Evolutionary conservation across 2,888 invertebrate genomes (phyloP).

Genomic region (Brenthis daphne): DNA sequence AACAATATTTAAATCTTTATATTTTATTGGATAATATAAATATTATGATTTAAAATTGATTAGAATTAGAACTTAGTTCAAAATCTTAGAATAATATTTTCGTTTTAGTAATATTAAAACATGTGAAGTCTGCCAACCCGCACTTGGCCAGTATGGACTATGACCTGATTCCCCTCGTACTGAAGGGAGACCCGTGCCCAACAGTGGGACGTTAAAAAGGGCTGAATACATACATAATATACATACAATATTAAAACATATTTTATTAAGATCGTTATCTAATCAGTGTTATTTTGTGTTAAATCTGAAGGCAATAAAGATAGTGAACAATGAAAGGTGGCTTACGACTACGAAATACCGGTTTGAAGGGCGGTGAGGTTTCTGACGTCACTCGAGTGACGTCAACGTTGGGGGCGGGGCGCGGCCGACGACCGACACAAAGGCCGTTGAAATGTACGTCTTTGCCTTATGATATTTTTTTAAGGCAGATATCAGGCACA

Average conservation of each 20-base stretch:
- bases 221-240: too few species aligned
- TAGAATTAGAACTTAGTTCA: too few species aligned
- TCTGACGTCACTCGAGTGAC: slow-evolving; percentile 74
- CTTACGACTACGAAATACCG: slow-evolving; percentile 47
- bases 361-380: slow-evolving; percentile 51
- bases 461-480: slow-evolving; percentile 17
- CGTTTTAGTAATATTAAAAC: background rate
- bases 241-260: background rate
- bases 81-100: too few species aligned
- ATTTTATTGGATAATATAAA: too few species aligned
- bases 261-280: slow-evolving; percentile 11
- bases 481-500: background rate
- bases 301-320: slow-evolving; percentile 26
- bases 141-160: too few species aligned
- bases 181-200: too few species aligned
- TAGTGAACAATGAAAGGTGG: slow-evolving; percentile 31
- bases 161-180: too few species aligned
- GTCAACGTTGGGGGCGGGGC: slow-evolving; percentile 63
- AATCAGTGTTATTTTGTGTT: slow-evolving; percentile 14
- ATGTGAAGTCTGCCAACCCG: background rate
- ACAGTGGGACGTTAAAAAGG: too few species aligned
- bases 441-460: slow-evolving; percentile 18
- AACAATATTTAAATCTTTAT: too few species aligned
- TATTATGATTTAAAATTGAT: too few species aligned
- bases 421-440: slow-evolving; percentile 39